Conservation (phyloP, 2,797 vertebrate genomes). For the Myoxocephalus aenaeus region DNA sequence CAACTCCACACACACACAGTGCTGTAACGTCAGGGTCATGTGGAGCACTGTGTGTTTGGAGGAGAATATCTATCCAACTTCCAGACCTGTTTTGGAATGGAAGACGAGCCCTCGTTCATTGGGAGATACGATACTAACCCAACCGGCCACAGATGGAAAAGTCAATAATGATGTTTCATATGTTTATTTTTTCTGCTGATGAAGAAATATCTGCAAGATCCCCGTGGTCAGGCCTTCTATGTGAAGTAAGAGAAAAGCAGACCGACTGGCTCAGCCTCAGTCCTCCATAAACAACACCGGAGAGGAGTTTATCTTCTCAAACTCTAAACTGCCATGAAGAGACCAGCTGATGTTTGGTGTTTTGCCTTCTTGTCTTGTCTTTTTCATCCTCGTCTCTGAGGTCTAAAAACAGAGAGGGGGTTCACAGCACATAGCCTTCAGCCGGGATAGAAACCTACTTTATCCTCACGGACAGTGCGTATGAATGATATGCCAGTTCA, state of each 20-base stretch:
- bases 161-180: conserved; percentile 45
- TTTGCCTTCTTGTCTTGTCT: not conserved
- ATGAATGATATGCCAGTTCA: not conserved
- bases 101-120: conserved; percentile 22
- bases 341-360: conserved; percentile 10
- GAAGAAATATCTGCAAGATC: conserved; percentile 33
- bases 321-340: not conserved
- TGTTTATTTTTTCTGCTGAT: conserved; percentile 54
- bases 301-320: conserved; percentile 2
- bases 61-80: conserved; percentile 14
- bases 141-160: conserved; percentile 40
- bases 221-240: conserved; percentile 3
- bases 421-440: not conserved
- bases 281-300: not conserved
- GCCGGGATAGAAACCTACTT: not conserved
- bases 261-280: conserved; percentile 2
- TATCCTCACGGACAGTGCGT: not conserved
- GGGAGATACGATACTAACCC: conserved; percentile 17
- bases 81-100: conserved; percentile 44
- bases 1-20: not conserved
- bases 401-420: not conserved
- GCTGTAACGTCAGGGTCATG: conserved; percentile 5
- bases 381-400: not conserved
- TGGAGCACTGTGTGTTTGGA: conserved; percentile 3
- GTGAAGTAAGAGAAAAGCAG: conserved; percentile 2